Conservation (phyloP, 1,140 invertebrate genomes). For the Drosophila insularis region DNA sequence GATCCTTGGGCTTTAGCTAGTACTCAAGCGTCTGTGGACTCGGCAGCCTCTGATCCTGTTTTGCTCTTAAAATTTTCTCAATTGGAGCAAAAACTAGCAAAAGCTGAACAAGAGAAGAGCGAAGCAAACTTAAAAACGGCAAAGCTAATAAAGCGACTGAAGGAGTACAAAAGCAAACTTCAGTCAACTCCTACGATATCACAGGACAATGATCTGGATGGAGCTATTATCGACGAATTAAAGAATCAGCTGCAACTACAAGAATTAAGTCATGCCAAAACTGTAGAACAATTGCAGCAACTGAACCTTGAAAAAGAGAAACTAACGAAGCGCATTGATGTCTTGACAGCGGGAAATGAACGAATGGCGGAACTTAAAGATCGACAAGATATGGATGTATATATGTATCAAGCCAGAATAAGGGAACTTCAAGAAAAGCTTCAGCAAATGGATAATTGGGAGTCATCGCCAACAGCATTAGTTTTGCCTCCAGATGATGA, state of each 20-base stretch:
- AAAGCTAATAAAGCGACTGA: slow-evolving; percentile 89
- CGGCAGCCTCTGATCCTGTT: slow-evolving; percentile 31
- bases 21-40: slow-evolving; percentile 12
- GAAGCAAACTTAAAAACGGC: slow-evolving; percentile 86
- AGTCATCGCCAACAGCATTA: slow-evolving; percentile 11
- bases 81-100: slow-evolving; percentile 83
- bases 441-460: slow-evolving; percentile 85
- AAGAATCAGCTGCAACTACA: slow-evolving; percentile 86
- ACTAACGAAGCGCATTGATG: slow-evolving; percentile 88
- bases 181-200: slow-evolving; percentile 3
- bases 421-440: slow-evolving; percentile 86
- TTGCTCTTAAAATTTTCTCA: slow-evolving; percentile 83
- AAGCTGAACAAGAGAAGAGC: slow-evolving; percentile 84
- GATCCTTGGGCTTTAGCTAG: slow-evolving; percentile 71
- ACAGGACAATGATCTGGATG: slow-evolving; percentile 85
- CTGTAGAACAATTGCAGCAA: slow-evolving; percentile 84
- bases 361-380: slow-evolving; percentile 90
- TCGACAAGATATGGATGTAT: slow-evolving; percentile 88
- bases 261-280: slow-evolving; percentile 86
- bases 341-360: slow-evolving; percentile 90
- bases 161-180: slow-evolving; percentile 87
- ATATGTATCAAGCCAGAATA: slow-evolving; percentile 87
- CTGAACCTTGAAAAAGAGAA: slow-evolving; percentile 86
- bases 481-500: not conserved
- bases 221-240: slow-evolving; percentile 89